Base-by-base conservation (phyloP, 1,140 invertebrate genomes). In the Ostrea denselamellosa region DNA sequence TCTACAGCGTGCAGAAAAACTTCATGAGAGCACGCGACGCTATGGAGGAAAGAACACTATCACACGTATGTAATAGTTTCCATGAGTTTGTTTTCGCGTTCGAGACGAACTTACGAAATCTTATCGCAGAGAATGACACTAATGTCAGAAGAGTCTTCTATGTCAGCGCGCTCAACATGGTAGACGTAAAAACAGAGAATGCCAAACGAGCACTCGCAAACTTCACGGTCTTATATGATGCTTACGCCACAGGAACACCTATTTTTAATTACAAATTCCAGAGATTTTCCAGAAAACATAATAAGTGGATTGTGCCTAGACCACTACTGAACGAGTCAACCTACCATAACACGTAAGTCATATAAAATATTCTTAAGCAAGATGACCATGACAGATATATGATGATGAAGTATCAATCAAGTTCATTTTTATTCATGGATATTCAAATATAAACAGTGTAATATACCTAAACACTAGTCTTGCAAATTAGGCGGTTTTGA, bases 41-140 rank as follows among this genome's bases (percentile, higher is more conserved):
- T 0, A 92, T 92, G 92, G 92, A 92, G 22, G 92, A 93, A 86
- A 85, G 91, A 62, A 92, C 92, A 25, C 86, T 92, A 17, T 86
- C 77, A 10, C 85, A 89, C 71, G 44, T 93, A 8, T 87, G 89
- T n/a, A 85, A 88, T n/a, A 91, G 90, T 17, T 93, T 91, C 58
- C 88, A 91, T n/a, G 90, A 90, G 52, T 91, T 89, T 87, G 85
- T 89, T 14, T 91, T 85, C 53, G 52, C 68, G 14, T 77, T 88
- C 8, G 90, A 92, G 65, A 85, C 84, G 7, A 86, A 90, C 25
- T 28, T 92, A 12, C 65, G 85, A n/a, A 62, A 90, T 19, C 12
- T 91, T 8, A 71, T 82, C 9, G 51, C 25, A 17, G 52, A 34
- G 25, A 44, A 65, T 54, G 68, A 90, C 53, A 12, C 54, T 7